A percentile compares a stretch with the other conserved stretches of the same genome.
phyloP scores from a whole-genome alignment of 2,888 invertebrate genomes.

The Acanthosepion pharaonis region DNA sequence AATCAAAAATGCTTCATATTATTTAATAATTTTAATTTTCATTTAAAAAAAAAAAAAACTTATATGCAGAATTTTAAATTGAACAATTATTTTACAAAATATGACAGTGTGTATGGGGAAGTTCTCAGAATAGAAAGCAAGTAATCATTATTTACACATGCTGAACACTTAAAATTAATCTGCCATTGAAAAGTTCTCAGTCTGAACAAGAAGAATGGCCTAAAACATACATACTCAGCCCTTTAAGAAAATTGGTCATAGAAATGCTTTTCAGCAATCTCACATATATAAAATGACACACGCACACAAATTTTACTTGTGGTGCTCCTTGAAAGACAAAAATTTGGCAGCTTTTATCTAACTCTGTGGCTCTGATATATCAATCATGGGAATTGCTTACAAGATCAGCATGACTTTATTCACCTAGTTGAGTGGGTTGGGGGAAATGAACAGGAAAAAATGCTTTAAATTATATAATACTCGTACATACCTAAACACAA shows the following conservation, averaged over 20 bases:
- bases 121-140: not conserved
- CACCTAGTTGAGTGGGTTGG: not conserved
- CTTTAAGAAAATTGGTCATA: too few species aligned
- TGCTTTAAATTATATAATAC: not conserved
- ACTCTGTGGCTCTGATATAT: not conserved
- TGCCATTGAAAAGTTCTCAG: too few species aligned
- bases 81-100: not conserved
- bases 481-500: not conserved
- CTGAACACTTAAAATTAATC: too few species aligned
- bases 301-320: not conserved
- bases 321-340: too few species aligned
- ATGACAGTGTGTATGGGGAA: not conserved
- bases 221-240: too few species aligned
- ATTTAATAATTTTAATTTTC: not conserved
- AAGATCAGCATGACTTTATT: not conserved
- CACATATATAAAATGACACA: not conserved
- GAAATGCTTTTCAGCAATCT: not conserved
- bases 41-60: not conserved
- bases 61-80: not conserved
- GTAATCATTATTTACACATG: too few species aligned
- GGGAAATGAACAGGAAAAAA: not conserved
- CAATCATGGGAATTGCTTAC: not conserved
- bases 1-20: not conserved
- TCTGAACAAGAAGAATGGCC: too few species aligned
- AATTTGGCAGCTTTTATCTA: constrained; percentile 33